phyloP scores from a whole-genome alignment of 2,888 invertebrate genomes.

The Agonum fuliginosum region DNA sequence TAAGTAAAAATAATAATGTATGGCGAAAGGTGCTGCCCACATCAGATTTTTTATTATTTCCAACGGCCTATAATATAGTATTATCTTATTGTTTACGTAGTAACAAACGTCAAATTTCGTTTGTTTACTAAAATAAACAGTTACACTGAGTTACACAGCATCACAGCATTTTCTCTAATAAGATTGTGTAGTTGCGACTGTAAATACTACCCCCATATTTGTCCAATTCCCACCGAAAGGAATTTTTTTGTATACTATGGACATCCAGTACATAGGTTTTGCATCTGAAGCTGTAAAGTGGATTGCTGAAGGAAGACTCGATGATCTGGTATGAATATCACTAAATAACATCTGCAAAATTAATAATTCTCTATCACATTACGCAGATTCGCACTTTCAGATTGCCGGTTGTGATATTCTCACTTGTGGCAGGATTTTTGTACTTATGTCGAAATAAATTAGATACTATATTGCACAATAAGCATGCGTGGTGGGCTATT shows the following conservation, averaged over 20 bases:
- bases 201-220: constrained; percentile 98
- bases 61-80: no score
- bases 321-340: constrained; percentile 84
- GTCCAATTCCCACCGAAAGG: constrained; percentile 99
- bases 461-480: constrained; percentile 98
- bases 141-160: no score
- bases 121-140: neutral
- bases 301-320: constrained; percentile 96
- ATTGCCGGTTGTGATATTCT: constrained; percentile 91
- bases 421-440: constrained; percentile 92
- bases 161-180: no score
- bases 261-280: constrained; percentile 96
- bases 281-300: constrained; percentile 97
- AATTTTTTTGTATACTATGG: constrained; percentile 96
- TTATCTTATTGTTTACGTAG: no score
- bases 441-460: constrained; percentile 96
- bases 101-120: no score
- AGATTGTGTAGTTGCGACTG: constrained; percentile 84
- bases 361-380: no score
- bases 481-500: constrained; percentile 96
- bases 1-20: no score
- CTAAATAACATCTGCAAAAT: no score
- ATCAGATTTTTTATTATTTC: no score
- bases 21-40: no score
- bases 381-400: constrained; percentile 93